Evolutionary conservation across 2,797 vertebrate species (phyloP).

Genomic region (Taeniopygia guttata): DNA sequence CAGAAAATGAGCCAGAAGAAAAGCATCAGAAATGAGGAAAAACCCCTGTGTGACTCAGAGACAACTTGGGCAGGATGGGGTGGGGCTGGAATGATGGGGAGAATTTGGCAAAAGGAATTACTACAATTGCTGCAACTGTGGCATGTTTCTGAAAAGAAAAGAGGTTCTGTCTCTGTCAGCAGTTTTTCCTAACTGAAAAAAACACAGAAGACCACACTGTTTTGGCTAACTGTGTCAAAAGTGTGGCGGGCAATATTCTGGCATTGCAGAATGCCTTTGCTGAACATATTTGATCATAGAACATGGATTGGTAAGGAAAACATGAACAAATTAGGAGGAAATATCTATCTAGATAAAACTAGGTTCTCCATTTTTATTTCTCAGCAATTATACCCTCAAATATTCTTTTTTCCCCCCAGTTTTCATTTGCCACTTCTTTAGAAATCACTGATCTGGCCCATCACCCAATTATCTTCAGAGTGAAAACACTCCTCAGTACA

Average conservation of each 20-base stretch:
- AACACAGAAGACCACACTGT: not conserved
- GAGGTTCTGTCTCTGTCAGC: not conserved
- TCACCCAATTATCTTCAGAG: not conserved
- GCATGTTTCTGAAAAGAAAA: not conserved
- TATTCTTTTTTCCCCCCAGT: not conserved
- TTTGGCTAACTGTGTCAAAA: not conserved
- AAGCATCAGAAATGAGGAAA: not conserved
- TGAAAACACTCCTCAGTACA: not conserved
- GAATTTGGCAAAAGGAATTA: not conserved
- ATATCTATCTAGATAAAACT: not conserved
- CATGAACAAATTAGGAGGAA: not conserved
- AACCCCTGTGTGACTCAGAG: not conserved
- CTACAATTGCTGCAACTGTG: not conserved
- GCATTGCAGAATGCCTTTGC: not conserved
- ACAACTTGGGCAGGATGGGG: not conserved
- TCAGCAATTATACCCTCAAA: not conserved
- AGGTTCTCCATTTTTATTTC: not conserved
- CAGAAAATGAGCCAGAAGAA: not conserved
- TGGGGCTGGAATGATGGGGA: not conserved
- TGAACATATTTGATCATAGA: not conserved
- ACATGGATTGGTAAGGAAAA: not conserved
- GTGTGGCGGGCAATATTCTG: not conserved
- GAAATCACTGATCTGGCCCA: not conserved
- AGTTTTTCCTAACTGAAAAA: not conserved
- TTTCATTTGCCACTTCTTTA: not conserved